phyloP scores from a whole-genome alignment of 2,797 vertebrate species.

The Bovichtus variegatus region DNA sequence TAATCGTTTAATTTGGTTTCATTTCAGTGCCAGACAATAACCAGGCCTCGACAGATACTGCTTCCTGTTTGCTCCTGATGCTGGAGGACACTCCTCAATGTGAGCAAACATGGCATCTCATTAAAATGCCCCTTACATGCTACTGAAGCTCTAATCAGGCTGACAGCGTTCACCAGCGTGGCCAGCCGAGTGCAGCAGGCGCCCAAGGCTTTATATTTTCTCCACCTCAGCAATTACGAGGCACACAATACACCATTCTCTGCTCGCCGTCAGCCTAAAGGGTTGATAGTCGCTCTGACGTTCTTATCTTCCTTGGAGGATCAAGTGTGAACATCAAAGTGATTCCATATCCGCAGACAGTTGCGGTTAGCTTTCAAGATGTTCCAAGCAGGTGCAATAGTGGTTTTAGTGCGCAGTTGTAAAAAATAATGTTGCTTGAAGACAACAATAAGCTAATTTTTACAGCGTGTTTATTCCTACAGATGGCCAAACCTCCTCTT shows the following conservation, averaged over 20 bases:
- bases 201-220: slow-evolving; percentile 40
- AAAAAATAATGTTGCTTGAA: slow-evolving; percentile 7
- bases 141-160: slow-evolving; percentile 43
- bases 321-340: slow-evolving; percentile 64
- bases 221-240: slow-evolving; percentile 60
- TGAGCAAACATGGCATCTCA: slow-evolving; percentile 63
- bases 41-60: slow-evolving; percentile 37
- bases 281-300: slow-evolving; percentile 38
- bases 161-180: slow-evolving; percentile 49
- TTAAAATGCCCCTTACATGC: slow-evolving; percentile 54
- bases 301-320: slow-evolving; percentile 47
- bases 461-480: slow-evolving; percentile 40
- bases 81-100: slow-evolving; percentile 54
- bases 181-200: slow-evolving; percentile 33
- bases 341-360: slow-evolving; percentile 55
- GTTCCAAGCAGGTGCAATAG: slow-evolving; percentile 64
- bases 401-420: slow-evolving; percentile 47
- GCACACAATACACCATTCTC: slow-evolving; percentile 37
- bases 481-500: slow-evolving; percentile 35
- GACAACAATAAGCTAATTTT: slow-evolving; percentile 40
- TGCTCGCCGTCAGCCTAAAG: slow-evolving; percentile 28
- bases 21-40: slow-evolving; percentile 52
- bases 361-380: slow-evolving; percentile 58
- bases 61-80: slow-evolving; percentile 61
- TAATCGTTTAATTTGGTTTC: slow-evolving; percentile 46